Base-by-base conservation (phyloP, 1,140 invertebrate genomes). In the Danaus plexippus region DNA sequence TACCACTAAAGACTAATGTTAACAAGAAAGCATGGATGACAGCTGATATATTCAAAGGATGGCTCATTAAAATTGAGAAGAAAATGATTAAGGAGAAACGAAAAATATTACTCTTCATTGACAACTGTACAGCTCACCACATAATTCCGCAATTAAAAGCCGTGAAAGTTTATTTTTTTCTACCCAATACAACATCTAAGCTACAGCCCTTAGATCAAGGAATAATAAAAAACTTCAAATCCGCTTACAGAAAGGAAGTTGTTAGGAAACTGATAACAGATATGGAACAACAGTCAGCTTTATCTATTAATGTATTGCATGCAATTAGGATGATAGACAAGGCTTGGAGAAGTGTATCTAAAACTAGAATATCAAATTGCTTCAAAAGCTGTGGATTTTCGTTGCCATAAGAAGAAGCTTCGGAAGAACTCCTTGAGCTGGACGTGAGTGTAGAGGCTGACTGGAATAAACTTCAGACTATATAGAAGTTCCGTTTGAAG, bases 1-100 rank as follows among this genome's bases (percentile, higher is more conserved):
- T 88, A 13, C 84, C 80, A 13, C 49, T 79, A 6, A 43, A 76
- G 10, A 88, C 88, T 69, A 51, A 66, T 51, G 68, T 71, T 3
- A 89, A 88, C 61, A 73, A 71, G 45, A 88, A 77, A 67, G 80
- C 87, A 9, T 89, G 86, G 87, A 87, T 88, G 79, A 87, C 66
- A 47, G 53, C 59, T 44, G 65, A 77, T 61, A 58, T 80, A 52
- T 86, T 83, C 66, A 63, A 74, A 71, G 58, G 66, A 52, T 75
- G 68, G 69, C 59, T 87, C 12, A 54, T 62, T 56, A 70, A 73
- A 32, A 45, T 85, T 18, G 69, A 82, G 64, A 66, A 65, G 13
- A 58, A 71, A 55, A 73, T 79, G 64, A 51, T 57, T 47, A 69
- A 32, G 32, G 49, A 77, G 58, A 80, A 80, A 62, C 53, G 80